Evolutionary conservation across 23 tunicate genomes (phyloP).

Genomic region (Corella eumyota): DNA sequence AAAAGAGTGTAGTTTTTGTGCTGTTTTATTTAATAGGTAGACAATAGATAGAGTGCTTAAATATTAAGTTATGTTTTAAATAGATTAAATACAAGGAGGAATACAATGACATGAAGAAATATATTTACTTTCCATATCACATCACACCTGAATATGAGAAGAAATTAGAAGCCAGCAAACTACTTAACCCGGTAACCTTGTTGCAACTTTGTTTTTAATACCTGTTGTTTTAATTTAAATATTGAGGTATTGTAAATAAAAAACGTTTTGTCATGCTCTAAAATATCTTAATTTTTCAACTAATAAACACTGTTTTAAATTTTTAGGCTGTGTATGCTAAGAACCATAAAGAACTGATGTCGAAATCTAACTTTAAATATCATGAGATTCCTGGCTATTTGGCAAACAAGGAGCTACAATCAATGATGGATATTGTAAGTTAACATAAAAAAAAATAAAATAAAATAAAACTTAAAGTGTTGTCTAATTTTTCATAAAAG

Average conservation of each 20-base stretch:
- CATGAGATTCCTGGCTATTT: conserved; percentile 50
- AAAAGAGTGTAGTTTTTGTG: not conserved
- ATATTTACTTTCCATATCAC: conserved; percentile 84
- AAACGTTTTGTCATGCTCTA: not conserved
- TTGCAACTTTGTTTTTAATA: too few relatives aligned
- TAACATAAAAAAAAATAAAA: not conserved
- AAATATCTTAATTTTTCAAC: not conserved
- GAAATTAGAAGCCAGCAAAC: conserved; percentile 34
- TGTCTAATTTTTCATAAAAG: not conserved
- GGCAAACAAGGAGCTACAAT: conserved; percentile 40
- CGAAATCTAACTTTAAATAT: conserved; percentile 41
- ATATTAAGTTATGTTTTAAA: too few relatives aligned
- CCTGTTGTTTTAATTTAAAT: too few relatives aligned
- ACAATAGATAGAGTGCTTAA: too few relatives aligned
- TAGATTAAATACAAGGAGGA: conserved; percentile 76
- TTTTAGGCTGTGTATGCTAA: conserved; percentile 30
- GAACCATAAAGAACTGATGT: conserved; percentile 25
- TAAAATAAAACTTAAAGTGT: not conserved
- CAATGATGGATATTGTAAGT: conserved; percentile 61
- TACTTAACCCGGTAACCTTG: conserved; percentile 32
- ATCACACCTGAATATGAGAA: conserved; percentile 95
- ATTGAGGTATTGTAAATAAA: not conserved
- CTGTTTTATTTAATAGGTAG: too few relatives aligned
- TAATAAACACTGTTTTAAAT: not conserved
- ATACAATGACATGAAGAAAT: conserved; percentile 82